Percentiles rank a stretch among this genome's conserved stretches.
phyloP scores from a whole-genome alignment of 2,113 vertebrate species.

The Lagopus muta region DNA sequence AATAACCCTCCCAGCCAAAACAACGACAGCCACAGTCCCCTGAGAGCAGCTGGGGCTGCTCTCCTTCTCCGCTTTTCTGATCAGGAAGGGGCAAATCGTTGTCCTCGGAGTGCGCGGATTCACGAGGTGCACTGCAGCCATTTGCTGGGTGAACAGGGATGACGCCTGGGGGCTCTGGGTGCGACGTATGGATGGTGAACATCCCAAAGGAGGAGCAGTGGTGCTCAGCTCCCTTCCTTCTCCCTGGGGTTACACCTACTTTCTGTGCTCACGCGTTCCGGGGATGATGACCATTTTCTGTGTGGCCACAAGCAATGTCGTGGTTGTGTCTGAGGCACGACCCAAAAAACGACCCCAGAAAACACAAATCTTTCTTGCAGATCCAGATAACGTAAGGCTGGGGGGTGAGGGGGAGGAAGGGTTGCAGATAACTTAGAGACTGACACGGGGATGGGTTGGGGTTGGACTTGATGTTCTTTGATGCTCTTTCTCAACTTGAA shows the following conservation, averaged over 20 bases:
- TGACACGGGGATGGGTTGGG: neutral
- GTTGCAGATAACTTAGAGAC: neutral
- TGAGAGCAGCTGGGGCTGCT: fast-evolving
- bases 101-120: neutral
- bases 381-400: neutral
- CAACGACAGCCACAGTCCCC: neutral
- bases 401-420: neutral
- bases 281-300: fast-evolving
- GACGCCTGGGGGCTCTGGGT: neutral
- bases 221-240: neutral
- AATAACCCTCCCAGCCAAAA: no score
- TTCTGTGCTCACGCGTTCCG: neutral
- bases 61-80: neutral
- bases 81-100: neutral
- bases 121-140: neutral
- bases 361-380: neutral
- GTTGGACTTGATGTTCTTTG: no score
- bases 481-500: no score
- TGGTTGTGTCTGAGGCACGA: neutral
- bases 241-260: fast-evolving
- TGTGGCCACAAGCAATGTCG: fast-evolving
- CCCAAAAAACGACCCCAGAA: neutral
- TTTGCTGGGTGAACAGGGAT: neutral
- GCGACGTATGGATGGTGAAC: fast-evolving
- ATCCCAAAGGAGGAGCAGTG: fast-evolving